A percentile compares a stretch with the other conserved stretches of the same genome.
phyloP scores from a whole-genome alignment of 1,140 invertebrate genomes.

The Globodera rostochiensis region DNA sequence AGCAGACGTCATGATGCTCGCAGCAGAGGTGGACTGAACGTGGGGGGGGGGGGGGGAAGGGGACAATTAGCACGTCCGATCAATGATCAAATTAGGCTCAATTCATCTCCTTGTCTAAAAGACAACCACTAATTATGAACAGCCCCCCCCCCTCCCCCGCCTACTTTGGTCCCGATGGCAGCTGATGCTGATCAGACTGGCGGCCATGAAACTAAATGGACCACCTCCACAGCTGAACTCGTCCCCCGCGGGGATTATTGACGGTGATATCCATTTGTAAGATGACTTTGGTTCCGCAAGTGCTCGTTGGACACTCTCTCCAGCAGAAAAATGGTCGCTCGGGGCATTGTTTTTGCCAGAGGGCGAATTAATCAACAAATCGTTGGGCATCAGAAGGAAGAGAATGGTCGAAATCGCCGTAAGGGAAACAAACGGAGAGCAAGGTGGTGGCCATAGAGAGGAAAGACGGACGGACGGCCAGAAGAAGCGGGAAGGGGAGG shows the following conservation, averaged over 20 bases:
- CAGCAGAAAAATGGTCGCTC: background rate
- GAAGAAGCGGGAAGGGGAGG: background rate
- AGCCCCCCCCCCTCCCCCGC: no score
- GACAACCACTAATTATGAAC: background rate
- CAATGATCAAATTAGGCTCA: background rate
- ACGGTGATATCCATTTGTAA: background rate
- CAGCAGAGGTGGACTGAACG: slow-evolving; percentile 34
- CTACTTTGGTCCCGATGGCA: slow-evolving; percentile 36
- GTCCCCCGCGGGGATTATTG: background rate
- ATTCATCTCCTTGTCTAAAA: background rate
- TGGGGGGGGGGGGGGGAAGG: background rate
- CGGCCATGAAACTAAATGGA: slow-evolving; percentile 34
- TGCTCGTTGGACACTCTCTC: background rate
- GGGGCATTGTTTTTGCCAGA: background rate
- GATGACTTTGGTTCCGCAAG: no score
- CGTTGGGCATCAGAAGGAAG: slow-evolving; percentile 11
- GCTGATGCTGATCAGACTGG: slow-evolving; percentile 29
- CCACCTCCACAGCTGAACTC: slow-evolving; percentile 41
- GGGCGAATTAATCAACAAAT: slow-evolving; percentile 8
- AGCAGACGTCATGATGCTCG: slow-evolving; percentile 36
- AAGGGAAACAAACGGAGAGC: slow-evolving; percentile 24
- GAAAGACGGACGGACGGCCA: background rate
- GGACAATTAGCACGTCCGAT: background rate
- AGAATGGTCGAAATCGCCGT: slow-evolving; percentile 19
- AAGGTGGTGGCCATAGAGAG: background rate